These are phyloP conservation scores for Agonopterix heracliana DNA, from an alignment of 2,888 invertebrate species.

Conservation along the genomic window DNA sequence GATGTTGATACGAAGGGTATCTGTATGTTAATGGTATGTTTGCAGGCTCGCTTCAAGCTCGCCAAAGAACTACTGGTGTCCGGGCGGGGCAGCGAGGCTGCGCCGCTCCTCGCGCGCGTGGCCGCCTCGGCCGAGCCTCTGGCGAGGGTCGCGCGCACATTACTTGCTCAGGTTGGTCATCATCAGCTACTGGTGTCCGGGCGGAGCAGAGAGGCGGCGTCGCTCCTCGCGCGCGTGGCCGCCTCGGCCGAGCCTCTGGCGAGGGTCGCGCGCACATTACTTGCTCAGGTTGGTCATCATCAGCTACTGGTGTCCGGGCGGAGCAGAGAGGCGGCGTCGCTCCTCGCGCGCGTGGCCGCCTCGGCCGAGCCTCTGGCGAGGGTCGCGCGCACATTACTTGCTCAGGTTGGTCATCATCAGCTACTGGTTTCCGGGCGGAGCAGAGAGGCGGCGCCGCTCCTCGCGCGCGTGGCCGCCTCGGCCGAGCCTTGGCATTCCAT, in stretches of 20 bases:
- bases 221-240: conserved; percentile 44
- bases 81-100: conserved; percentile 35
- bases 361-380: conserved; percentile 18
- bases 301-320: conserved; percentile 24
- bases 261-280: conserved; percentile 23
- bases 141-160: conserved; percentile 21
- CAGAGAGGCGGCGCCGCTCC: conserved; percentile 38
- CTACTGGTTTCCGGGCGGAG: conserved; percentile 26
- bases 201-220: conserved; percentile 32
- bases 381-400: conserved; percentile 25
- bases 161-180: conserved; percentile 25
- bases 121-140: conserved; percentile 27
- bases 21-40: not conserved
- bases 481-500: conserved; percentile 13
- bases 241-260: conserved; percentile 22
- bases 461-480: conserved; percentile 42
- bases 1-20: no score
- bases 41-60: conserved; percentile 31
- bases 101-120: conserved; percentile 42
- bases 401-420: conserved; percentile 18
- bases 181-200: conserved; percentile 24
- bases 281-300: conserved; percentile 22
- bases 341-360: conserved; percentile 43
- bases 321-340: conserved; percentile 36
- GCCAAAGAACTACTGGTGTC: conserved; percentile 27